Percentiles rank a stretch among this genome's conserved stretches.
Conservation (phyloP, 2,113 vertebrate genomes). For the Syrmaticus mikado region DNA sequence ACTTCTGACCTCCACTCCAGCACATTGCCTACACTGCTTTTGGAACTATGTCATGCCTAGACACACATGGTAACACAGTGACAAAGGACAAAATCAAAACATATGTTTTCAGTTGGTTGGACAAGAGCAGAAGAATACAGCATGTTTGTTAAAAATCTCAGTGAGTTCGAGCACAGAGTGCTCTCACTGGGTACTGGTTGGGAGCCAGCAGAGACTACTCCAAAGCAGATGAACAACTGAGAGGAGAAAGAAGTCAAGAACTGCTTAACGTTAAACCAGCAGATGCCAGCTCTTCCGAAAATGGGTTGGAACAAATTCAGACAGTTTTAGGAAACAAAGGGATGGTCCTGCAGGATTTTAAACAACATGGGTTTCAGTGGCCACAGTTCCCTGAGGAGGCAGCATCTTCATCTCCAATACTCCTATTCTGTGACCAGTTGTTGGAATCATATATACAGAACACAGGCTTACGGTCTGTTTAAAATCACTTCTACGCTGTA, state of each 20-base stretch:
- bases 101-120: background rate
- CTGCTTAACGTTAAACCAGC: background rate
- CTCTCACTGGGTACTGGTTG: background rate
- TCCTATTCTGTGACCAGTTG: background rate
- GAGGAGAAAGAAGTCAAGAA: background rate
- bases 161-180: background rate
- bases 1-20: background rate
- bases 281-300: background rate
- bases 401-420: background rate
- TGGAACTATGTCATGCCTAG: background rate
- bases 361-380: background rate
- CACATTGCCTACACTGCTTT: background rate
- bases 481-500: background rate
- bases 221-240: background rate
- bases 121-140: background rate
- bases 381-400: background rate
- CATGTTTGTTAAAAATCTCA: background rate
- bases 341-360: background rate
- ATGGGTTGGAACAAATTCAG: background rate
- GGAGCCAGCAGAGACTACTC: background rate
- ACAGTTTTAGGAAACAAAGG: background rate
- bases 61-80: background rate
- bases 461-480: background rate
- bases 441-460: background rate
- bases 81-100: background rate